These are phyloP conservation scores for Momotus momota DNA, from an alignment of 2,797 vertebrate species.

Conservation along the genomic window DNA sequence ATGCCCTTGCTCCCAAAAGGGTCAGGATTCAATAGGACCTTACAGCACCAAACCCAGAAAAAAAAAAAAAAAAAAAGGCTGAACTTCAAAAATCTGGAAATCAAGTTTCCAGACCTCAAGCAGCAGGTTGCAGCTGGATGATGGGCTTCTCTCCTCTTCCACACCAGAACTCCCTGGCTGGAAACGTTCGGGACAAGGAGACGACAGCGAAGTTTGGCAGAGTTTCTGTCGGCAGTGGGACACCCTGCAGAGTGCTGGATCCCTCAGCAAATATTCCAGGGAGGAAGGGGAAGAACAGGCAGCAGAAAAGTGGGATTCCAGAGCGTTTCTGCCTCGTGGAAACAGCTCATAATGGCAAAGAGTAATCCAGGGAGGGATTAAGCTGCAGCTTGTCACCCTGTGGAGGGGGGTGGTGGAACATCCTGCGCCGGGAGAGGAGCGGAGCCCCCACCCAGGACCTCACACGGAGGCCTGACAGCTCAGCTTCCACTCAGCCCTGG, in stretches of 20 bases:
- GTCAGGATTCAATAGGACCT: background rate
- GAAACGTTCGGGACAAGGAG: background rate
- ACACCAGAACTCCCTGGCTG: fast-evolving
- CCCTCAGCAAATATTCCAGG: background rate
- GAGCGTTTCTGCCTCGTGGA: background rate
- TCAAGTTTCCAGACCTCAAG: background rate
- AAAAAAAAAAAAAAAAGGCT: background rate
- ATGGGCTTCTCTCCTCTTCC: background rate
- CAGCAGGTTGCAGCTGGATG: background rate
- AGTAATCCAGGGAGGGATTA: background rate
- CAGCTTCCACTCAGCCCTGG: background rate
- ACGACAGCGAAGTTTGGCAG: background rate
- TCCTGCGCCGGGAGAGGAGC: background rate
- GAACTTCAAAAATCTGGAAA: background rate
- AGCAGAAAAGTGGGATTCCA: background rate
- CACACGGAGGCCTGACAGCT: background rate
- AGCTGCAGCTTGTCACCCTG: background rate
- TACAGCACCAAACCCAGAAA: background rate
- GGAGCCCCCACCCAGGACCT: background rate
- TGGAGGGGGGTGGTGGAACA: background rate
- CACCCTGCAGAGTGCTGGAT: background rate
- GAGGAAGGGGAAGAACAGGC: background rate
- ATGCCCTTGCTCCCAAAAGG: background rate
- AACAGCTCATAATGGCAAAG: background rate
- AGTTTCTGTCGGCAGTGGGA: fast-evolving